phyloP scores from a whole-genome alignment of 2,888 invertebrate genomes.

The Tachina grossa region DNA sequence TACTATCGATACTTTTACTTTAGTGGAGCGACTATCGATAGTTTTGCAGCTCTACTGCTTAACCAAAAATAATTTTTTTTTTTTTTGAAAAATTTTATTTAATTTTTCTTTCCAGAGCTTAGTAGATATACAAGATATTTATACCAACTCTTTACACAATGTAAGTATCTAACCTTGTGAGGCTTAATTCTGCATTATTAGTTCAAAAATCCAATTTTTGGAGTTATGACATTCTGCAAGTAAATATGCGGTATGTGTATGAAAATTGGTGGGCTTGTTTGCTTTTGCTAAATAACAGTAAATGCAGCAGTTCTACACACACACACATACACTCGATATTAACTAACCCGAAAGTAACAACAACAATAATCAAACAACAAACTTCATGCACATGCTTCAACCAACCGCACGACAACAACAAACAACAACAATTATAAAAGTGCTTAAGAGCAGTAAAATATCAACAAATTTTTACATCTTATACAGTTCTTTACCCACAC shows the following conservation, averaged over 20 bases:
- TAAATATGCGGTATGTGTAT: neutral
- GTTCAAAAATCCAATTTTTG: too few relatives aligned
- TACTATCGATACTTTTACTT: too few relatives aligned
- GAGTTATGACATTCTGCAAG: too few relatives aligned
- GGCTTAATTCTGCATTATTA: too few relatives aligned
- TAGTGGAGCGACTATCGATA: too few relatives aligned
- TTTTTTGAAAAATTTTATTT: too few relatives aligned
- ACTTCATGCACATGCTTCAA: slow-evolving; percentile 11
- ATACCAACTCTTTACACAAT: too few relatives aligned
- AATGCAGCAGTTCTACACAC: neutral
- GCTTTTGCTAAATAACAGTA: slow-evolving; percentile 13
- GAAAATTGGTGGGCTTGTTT: slow-evolving; percentile 1
- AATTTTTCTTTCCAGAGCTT: too few relatives aligned
- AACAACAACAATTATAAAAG: slow-evolving; percentile 44
- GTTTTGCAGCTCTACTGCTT: too few relatives aligned
- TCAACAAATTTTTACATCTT: slow-evolving; percentile 26
- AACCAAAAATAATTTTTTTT: too few relatives aligned
- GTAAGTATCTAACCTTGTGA: too few relatives aligned
- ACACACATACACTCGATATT: slow-evolving; percentile 15
- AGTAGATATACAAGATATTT: too few relatives aligned
- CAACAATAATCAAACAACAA: slow-evolving; percentile 33
- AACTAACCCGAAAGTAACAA: slow-evolving; percentile 45
- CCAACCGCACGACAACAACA: slow-evolving; percentile 7
- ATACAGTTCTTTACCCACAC: neutral
- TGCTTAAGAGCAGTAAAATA: slow-evolving; percentile 51